Evolutionary conservation across 1,140 invertebrate species (phyloP).

Genomic region (Argopecten irradians): DNA sequence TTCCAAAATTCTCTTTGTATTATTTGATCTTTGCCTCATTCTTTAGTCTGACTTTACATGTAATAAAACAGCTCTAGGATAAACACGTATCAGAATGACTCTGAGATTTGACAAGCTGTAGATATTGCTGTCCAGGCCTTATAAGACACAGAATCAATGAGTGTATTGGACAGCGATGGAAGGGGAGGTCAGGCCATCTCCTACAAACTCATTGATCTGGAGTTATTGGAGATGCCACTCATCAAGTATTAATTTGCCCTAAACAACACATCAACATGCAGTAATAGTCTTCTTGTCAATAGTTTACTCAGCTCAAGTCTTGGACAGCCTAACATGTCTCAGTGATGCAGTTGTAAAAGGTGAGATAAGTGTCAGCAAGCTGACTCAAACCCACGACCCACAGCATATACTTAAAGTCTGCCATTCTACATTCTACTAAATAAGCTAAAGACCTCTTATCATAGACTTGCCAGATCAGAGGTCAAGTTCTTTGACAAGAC

Average conservation of each 20-base stretch:
- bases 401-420: no score
- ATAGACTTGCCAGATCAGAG: no score
- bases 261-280: background rate
- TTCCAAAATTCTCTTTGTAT: background rate
- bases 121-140: background rate
- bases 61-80: background rate
- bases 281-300: background rate
- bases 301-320: background rate
- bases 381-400: no score
- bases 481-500: no score
- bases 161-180: background rate
- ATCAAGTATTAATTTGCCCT: slow-evolving; percentile 10
- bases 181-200: background rate
- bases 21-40: background rate
- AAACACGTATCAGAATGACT: no score
- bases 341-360: no score
- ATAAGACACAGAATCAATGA: background rate
- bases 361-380: no score
- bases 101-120: background rate
- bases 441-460: no score
- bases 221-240: background rate
- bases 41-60: background rate
- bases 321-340: no score
- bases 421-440: no score
- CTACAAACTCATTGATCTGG: background rate